Evolutionary conservation across 2,797 vertebrate species (phyloP).

Genomic region (Lithobates sylvaticus): DNA sequence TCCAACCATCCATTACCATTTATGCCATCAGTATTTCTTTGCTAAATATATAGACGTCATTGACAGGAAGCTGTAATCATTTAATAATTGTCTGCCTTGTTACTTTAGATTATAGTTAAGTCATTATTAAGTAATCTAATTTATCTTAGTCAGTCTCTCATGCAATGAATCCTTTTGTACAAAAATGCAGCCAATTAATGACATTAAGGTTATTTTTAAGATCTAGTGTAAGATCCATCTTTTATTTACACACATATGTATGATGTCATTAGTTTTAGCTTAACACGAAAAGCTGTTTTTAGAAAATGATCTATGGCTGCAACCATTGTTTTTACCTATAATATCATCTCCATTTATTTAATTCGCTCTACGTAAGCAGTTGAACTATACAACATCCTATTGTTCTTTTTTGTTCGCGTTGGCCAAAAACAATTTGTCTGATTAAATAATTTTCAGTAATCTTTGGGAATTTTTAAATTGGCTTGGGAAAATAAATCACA

Average conservation of each 20-base stretch:
- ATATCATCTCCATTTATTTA: not conserved
- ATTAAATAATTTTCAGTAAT: not conserved
- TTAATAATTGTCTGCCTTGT: not conserved
- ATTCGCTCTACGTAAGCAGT: not conserved
- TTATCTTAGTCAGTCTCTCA: slow-evolving; percentile 31
- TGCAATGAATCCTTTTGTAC: slow-evolving; percentile 29
- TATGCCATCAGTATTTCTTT: not conserved
- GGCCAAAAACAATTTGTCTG: not conserved
- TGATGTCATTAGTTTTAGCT: slow-evolving; percentile 8
- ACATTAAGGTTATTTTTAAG: slow-evolving; percentile 34
- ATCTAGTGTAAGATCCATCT: slow-evolving; percentile 3
- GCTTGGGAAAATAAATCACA: not conserved
- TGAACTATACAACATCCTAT: not conserved
- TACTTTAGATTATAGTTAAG: slow-evolving; percentile 23
- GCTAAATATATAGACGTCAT: slow-evolving; percentile 13
- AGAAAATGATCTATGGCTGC: not conserved
- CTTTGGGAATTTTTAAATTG: not conserved
- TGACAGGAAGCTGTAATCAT: not conserved
- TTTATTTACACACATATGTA: not conserved
- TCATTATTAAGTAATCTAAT: slow-evolving; percentile 41
- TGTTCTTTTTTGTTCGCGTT: not conserved
- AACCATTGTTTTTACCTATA: not conserved
- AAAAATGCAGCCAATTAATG: slow-evolving; percentile 13
- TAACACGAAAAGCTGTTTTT: not conserved
- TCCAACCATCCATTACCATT: not conserved